phyloP scores from a whole-genome alignment of 2,888 invertebrate species.

The Heliconius cydno region DNA sequence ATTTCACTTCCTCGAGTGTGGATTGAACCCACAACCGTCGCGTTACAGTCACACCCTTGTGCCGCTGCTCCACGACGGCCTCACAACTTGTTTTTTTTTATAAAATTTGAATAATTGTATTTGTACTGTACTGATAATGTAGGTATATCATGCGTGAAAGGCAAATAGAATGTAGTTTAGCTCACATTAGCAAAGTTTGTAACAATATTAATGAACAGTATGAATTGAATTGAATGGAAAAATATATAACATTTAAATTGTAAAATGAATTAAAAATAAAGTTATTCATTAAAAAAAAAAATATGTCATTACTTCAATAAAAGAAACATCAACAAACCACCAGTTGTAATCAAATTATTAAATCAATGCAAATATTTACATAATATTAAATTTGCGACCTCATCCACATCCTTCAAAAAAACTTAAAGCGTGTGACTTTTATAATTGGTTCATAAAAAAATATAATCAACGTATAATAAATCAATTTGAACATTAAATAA shows the following conservation, averaged over 20 bases:
- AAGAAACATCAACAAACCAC: background rate
- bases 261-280: too few relatives aligned
- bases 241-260: too few relatives aligned
- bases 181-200: too few relatives aligned
- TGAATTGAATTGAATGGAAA: too few relatives aligned
- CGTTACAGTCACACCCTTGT: too few relatives aligned
- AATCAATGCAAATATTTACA: background rate
- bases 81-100: too few relatives aligned
- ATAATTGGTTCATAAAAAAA: background rate
- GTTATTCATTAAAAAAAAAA: background rate
- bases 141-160: background rate
- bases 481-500: background rate
- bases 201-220: too few relatives aligned
- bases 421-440: background rate
- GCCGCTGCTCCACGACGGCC: too few relatives aligned
- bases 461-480: background rate
- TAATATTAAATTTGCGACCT: background rate
- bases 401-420: background rate
- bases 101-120: too few relatives aligned
- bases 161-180: background rate
- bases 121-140: background rate
- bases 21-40: too few relatives aligned
- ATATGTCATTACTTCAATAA: background rate
- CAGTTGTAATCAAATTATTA: background rate
- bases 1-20: too few relatives aligned